Evolutionary conservation across 2,797 vertebrate genomes (phyloP).

Genomic region (Champsocephalus esox): DNA sequence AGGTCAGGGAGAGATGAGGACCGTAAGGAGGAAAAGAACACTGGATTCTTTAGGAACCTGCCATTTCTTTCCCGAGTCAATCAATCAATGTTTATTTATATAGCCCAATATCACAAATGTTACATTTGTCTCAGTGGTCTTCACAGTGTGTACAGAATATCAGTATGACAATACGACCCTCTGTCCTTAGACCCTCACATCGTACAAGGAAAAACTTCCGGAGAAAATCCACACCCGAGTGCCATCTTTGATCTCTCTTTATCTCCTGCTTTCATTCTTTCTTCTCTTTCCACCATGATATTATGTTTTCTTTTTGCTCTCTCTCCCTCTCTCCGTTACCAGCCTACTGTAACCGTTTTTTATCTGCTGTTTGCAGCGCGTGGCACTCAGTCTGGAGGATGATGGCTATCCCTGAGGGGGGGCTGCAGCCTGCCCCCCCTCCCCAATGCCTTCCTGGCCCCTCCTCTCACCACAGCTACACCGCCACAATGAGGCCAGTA

Average conservation of each 20-base stretch:
- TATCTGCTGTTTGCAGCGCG: slow-evolving; percentile 91
- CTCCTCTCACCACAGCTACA: slow-evolving; percentile 67
- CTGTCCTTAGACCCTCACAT: too few relatives aligned
- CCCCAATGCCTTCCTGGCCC: slow-evolving; percentile 53
- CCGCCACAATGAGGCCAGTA: slow-evolving; percentile 72
- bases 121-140: too few relatives aligned
- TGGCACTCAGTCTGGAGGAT: slow-evolving; percentile 96
- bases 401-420: slow-evolving; percentile 94
- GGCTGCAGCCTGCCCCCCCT: slow-evolving; percentile 49
- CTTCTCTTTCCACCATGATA: slow-evolving; percentile 2
- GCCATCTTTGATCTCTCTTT: slow-evolving; percentile 14
- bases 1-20: slow-evolving; percentile 41
- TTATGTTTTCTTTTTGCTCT: slow-evolving; percentile 18
- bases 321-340: slow-evolving; percentile 18
- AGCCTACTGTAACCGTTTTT: slow-evolving; percentile 76
- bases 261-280: not conserved
- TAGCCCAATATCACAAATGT: too few relatives aligned
- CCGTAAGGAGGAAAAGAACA: not conserved
- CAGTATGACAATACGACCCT: too few relatives aligned
- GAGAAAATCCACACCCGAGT: not conserved
- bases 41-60: slow-evolving; percentile 27
- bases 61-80: slow-evolving; percentile 13
- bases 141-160: too few relatives aligned
- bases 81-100: too few relatives aligned
- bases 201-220: too few relatives aligned